These are phyloP conservation scores for Moxostoma hubbsi DNA, from an alignment of 2,797 vertebrate genomes.

Conservation along the genomic window DNA sequence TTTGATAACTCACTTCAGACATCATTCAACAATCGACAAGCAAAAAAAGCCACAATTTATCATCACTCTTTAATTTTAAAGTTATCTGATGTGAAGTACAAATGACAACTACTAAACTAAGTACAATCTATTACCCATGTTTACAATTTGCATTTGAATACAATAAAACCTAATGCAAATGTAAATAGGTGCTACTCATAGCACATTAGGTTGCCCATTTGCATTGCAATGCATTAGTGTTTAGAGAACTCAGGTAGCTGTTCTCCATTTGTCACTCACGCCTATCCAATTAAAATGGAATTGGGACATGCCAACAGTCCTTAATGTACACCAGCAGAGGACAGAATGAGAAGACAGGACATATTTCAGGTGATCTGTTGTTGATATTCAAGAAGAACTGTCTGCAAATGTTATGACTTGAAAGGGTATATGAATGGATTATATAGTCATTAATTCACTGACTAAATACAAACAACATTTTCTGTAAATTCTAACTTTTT, in stretches of 20 bases:
- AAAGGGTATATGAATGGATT: conserved; percentile 6
- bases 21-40: neutral
- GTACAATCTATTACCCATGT: conserved; percentile 81
- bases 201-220: conserved; percentile 79
- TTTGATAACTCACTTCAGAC: too few relatives aligned
- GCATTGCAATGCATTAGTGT: conserved; percentile 76
- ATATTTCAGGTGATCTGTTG: conserved; percentile 41
- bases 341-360: conserved; percentile 19
- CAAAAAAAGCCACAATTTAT: conserved; percentile 61
- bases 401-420: conserved; percentile 44
- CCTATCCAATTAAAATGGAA: conserved; percentile 76
- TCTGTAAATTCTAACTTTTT: neutral
- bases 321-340: conserved; percentile 58
- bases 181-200: conserved; percentile 79
- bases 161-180: conserved; percentile 74
- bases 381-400: conserved; percentile 32
- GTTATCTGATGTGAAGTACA: conserved; percentile 78
- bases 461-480: neutral
- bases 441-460: neutral
- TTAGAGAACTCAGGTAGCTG: conserved; percentile 64
- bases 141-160: conserved; percentile 77
- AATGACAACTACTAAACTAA: conserved; percentile 72
- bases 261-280: conserved; percentile 72
- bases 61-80: conserved; percentile 79
- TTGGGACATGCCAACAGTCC: conserved; percentile 64